Evolutionary conservation across 2,113 vertebrate species (phyloP).

Genomic region (Anthoscopus minutus): DNA sequence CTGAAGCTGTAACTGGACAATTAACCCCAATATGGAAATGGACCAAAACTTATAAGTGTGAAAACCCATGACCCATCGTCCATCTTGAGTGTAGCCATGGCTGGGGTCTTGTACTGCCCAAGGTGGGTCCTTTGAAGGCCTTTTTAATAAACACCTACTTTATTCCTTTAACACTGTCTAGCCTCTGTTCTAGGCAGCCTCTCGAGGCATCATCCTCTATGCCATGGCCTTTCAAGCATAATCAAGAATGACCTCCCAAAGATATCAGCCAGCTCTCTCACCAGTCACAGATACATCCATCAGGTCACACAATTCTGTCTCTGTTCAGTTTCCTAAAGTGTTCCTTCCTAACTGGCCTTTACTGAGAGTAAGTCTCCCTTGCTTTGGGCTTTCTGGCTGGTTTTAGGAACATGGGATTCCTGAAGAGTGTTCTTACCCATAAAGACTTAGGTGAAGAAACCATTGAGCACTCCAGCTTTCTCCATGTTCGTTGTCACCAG

Average conservation of each 20-base stretch:
- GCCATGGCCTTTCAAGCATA: background rate
- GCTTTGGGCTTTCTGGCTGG: background rate
- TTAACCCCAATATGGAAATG: background rate
- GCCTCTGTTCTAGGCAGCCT: background rate
- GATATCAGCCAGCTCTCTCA: background rate
- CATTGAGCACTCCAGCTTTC: background rate
- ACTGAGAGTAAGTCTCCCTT: background rate
- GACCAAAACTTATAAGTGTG: background rate
- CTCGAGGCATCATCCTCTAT: background rate
- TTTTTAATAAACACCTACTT: background rate
- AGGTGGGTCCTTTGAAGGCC: background rate
- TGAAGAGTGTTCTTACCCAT: background rate
- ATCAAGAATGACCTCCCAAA: background rate
- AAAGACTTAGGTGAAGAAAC: background rate
- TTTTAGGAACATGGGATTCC: background rate
- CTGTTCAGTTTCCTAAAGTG: background rate
- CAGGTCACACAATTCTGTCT: background rate
- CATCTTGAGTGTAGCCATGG: rapidly evolving
- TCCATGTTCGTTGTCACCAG: background rate
- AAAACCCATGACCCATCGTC: rapidly evolving
- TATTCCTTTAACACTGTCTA: background rate
- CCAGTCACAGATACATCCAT: background rate
- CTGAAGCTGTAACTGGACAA: background rate
- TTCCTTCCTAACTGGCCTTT: background rate
- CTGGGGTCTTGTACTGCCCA: background rate